Percentiles rank a stretch among this genome's conserved stretches.
Evolutionary conservation across 2,888 invertebrate genomes (phyloP).

Genomic region (Seladonia tumulorum): DNA sequence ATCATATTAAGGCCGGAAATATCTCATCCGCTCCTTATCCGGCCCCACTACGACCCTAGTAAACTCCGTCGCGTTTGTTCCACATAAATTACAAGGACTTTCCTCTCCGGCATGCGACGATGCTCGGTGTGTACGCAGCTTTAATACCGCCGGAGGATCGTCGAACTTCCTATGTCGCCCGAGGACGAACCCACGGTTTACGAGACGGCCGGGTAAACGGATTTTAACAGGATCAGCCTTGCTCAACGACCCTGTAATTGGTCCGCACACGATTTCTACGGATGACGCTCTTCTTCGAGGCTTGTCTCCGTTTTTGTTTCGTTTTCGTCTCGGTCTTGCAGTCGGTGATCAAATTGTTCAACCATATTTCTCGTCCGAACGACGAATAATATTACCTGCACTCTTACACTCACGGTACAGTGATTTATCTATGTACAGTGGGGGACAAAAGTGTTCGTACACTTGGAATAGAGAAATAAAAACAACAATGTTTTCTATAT

Average conservation of each 20-base stretch:
- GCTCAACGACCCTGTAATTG: slow-evolving; percentile 44
- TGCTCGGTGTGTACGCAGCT: slow-evolving; percentile 56
- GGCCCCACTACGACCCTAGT: slow-evolving; percentile 48
- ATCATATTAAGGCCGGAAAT: slow-evolving; percentile 80
- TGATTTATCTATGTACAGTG: too few species aligned
- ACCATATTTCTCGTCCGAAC: neutral
- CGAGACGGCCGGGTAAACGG: slow-evolving; percentile 43
- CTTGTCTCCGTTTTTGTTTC: neutral
- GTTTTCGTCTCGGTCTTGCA: neutral
- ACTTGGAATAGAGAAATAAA: too few species aligned
- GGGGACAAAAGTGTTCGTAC: too few species aligned
- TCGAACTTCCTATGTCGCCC: slow-evolving; percentile 59
- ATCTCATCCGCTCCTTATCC: slow-evolving; percentile 72
- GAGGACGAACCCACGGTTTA: slow-evolving; percentile 31
- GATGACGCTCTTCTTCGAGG: neutral
- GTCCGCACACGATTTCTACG: slow-evolving; percentile 28
- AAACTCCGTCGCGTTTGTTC: slow-evolving; percentile 67
- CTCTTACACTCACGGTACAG: neutral
- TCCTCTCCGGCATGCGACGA: slow-evolving; percentile 32
- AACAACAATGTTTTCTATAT: too few species aligned
- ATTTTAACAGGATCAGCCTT: slow-evolving; percentile 47
- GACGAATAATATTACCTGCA: neutral
- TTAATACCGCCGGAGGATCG: slow-evolving; percentile 52
- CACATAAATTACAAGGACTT: slow-evolving; percentile 70
- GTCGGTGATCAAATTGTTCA: neutral